These are phyloP conservation scores for Poeciliopsis turrubarensis DNA, from an alignment of 2,113 vertebrate species.

Conservation along the genomic window DNA sequence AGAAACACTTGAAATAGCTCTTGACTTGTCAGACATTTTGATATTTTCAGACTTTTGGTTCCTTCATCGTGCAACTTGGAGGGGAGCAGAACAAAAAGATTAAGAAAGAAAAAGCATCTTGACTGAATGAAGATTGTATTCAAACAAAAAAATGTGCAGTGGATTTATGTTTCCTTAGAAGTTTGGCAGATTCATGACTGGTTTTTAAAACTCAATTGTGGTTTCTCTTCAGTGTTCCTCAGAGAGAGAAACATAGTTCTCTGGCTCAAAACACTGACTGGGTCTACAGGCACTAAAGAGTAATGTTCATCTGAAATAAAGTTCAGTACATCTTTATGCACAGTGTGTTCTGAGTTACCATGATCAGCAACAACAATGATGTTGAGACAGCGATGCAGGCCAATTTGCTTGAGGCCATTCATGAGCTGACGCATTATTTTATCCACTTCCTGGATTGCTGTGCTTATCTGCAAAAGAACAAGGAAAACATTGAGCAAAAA, in stretches of 20 bases:
- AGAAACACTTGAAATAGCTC: no score
- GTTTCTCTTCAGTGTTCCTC: neutral
- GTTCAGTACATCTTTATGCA: neutral
- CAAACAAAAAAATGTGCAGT: no score
- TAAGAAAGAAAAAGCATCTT: no score
- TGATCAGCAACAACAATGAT: conserved; percentile 82
- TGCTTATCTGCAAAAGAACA: conserved; percentile 62
- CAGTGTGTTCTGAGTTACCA: conserved; percentile 57
- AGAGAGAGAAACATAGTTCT: neutral
- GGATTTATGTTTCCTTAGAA: no score
- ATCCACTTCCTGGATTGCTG: conserved; percentile 74
- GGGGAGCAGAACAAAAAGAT: no score
- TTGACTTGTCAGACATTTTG: no score
- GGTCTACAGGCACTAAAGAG: neutral
- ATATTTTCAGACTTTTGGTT: no score
- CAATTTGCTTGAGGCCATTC: conserved; percentile 80
- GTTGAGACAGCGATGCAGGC: conserved; percentile 79
- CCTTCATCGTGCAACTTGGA: no score
- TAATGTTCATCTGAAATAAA: neutral
- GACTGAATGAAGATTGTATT: no score
- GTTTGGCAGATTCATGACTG: neutral
- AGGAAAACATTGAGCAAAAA: neutral
- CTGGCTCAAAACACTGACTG: neutral
- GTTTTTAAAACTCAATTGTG: neutral
- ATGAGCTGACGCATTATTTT: conserved; percentile 77